A percentile compares a stretch with the other conserved stretches of the same genome.
Conservation (phyloP, 2,888 invertebrate species). For the Halictus quadricinctus region DNA sequence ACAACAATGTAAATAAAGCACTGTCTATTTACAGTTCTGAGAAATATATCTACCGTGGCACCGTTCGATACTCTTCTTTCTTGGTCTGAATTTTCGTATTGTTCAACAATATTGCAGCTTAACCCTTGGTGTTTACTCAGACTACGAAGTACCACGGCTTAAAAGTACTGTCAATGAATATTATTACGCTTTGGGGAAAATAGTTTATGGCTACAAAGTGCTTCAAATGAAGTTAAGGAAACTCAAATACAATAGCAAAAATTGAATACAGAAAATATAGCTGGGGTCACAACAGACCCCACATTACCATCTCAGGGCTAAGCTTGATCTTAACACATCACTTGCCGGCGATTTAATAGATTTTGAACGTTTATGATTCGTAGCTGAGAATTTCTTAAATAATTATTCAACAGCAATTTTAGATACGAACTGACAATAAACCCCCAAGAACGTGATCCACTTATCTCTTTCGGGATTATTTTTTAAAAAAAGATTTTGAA, state of each 20-base stretch:
- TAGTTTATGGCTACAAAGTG: background rate
- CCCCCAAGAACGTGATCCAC: too few relatives aligned
- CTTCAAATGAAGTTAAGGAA: background rate
- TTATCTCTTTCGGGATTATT: too few relatives aligned
- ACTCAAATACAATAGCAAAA: background rate
- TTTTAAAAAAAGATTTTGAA: too few relatives aligned
- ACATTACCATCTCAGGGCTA: too few relatives aligned
- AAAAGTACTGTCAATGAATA: background rate
- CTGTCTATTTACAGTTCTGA: background rate
- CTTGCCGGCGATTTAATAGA: too few relatives aligned
- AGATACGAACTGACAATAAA: too few relatives aligned
- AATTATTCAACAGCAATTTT: too few relatives aligned
- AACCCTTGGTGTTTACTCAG: background rate
- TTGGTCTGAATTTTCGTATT: background rate
- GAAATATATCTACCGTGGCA: background rate
- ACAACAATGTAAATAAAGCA: background rate
- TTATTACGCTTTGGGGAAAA: background rate
- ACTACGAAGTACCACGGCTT: background rate
- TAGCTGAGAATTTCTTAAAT: too few relatives aligned
- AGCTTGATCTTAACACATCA: too few relatives aligned
- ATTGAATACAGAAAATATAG: background rate
- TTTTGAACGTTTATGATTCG: too few relatives aligned
- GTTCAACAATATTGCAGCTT: background rate
- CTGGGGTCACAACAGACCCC: too few relatives aligned
- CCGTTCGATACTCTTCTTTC: background rate